Percentiles rank a stretch among this genome's conserved stretches.
phyloP scores from a whole-genome alignment of 1,140 invertebrate species.

The Nilaparvata lugens region DNA sequence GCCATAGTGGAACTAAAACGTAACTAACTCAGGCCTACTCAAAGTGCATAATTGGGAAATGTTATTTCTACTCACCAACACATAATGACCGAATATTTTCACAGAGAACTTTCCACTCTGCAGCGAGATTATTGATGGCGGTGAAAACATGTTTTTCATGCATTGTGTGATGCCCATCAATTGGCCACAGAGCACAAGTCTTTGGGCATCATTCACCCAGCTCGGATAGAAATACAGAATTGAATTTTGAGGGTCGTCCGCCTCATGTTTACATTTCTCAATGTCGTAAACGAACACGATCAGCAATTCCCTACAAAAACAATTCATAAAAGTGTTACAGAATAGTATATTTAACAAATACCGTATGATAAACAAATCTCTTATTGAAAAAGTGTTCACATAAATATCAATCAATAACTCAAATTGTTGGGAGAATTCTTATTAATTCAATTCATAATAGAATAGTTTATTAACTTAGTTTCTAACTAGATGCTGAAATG shows the following conservation, averaged over 20 bases:
- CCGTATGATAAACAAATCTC: no score
- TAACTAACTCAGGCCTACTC: no score
- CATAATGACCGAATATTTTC: constrained; percentile 63
- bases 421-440: no score
- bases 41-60: no score
- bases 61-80: constrained; percentile 49
- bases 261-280: constrained; percentile 60
- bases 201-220: constrained; percentile 73
- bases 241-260: constrained; percentile 75
- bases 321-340: not conserved
- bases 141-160: constrained; percentile 58
- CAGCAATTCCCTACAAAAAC: constrained; percentile 63
- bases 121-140: constrained; percentile 60
- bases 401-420: no score
- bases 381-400: no score
- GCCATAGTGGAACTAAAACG: no score
- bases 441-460: no score
- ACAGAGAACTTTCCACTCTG: constrained; percentile 79
- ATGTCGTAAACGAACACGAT: constrained; percentile 82
- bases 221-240: constrained; percentile 81
- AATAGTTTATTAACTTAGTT: no score
- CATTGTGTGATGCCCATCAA: constrained; percentile 73
- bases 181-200: constrained; percentile 68
- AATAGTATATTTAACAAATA: no score
- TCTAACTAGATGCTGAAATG: no score